Evolutionary conservation across 1,140 invertebrate genomes (phyloP), one percentile per base, ranked within the genome.

Genomic region (Campodea augens): DNA sequence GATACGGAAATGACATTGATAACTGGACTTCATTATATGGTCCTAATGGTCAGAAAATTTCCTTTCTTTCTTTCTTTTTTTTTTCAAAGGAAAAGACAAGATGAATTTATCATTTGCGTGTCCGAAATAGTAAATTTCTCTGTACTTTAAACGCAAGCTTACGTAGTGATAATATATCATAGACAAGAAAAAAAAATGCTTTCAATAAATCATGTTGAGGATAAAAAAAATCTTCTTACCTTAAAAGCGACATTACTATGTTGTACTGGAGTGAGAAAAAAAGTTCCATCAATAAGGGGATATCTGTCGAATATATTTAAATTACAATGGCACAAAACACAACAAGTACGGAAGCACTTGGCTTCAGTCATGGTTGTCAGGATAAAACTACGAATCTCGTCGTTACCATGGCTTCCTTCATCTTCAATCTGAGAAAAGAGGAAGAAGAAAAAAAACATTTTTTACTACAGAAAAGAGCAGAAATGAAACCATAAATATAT

Each of bases 261-360:
- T 59, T 89, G 84, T 48, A 79, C 71, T 22, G 91, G 91, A 51
- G 87, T 92, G 21, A 96, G 69, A 68, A 97, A 97, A 68, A 98
- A 92, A 7, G 91, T 96, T 32, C 93, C 93, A 60, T 97, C 91
- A 27, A 97, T 81, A 42, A 98, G 67, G 1, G 93, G 93, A 68
- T 96, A 96, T 48, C 88, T 75, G 68, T 97, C 93, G 66, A 91
- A 98, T 45, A 97, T 88, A 41, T 81, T 71, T 70, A 97, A 74
- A 7, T 80, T 74, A 36, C 78, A 75, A 50, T 84, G 77, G 66
- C 92, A 98, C 41, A 96, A 68, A 7, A 93, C 81, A 60, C 89
- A 93, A 3, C 76, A 72, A 2, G 89, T 81, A 51, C 77, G 72
- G 38, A 78, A 80, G 63, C 80, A 80, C 51, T 87, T 80, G 47